Conservation (phyloP, 30 jellyfish, hydroid and myxozoan species). For the Turritopsis dohrnii region DNA sequence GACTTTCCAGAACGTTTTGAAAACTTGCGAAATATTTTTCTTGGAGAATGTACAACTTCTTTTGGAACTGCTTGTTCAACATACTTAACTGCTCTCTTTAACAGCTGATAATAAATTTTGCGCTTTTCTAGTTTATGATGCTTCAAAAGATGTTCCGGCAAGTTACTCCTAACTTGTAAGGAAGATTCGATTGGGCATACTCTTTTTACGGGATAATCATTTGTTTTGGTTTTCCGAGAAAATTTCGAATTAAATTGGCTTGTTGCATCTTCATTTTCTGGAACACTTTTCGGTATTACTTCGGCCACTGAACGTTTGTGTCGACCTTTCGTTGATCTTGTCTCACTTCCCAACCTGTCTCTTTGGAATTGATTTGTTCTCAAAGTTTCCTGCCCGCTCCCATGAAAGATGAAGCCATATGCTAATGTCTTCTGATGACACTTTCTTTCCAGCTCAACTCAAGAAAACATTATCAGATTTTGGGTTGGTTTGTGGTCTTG, state of each 20-base stretch:
- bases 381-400: background rate
- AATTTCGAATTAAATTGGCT: background rate
- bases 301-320: background rate
- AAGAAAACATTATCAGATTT: no score
- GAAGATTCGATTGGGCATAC: background rate
- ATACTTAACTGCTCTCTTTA: background rate
- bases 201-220: background rate
- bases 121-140: background rate
- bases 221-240: background rate
- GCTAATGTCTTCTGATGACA: no score
- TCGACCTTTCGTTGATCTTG: background rate
- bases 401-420: slow-evolving; percentile 2
- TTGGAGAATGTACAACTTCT: background rate
- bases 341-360: background rate
- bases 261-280: background rate
- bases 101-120: background rate
- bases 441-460: no score
- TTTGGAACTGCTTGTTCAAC: background rate
- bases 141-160: background rate
- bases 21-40: background rate
- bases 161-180: background rate
- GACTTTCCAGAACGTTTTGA: background rate
- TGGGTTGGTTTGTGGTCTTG: no score
- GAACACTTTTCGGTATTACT: background rate
- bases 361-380: background rate